phyloP scores from a whole-genome alignment of 2,113 vertebrate genomes.

The Bubo blakistoni region DNA sequence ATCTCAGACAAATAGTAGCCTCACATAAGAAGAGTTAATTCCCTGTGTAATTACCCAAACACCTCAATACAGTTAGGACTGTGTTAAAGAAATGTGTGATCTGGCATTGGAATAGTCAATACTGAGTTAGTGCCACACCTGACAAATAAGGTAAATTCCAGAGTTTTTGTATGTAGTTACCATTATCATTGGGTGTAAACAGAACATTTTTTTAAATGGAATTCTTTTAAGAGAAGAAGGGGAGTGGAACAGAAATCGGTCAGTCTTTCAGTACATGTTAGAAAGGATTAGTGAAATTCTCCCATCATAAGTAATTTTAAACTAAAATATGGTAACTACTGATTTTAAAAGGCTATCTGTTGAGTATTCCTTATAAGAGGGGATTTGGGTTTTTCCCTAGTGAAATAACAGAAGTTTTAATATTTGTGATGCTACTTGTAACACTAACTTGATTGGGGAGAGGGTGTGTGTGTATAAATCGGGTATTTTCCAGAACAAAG shows the following conservation, averaged over 20 bases:
- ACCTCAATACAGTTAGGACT: neutral
- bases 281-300: neutral
- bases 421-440: neutral
- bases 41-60: neutral
- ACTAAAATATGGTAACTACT: neutral
- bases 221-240: neutral
- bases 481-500: neutral
- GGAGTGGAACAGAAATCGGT: neutral
- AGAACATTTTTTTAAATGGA: neutral
- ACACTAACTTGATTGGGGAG: neutral
- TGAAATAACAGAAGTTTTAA: neutral
- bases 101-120: neutral
- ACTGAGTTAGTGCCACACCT: neutral
- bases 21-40: neutral
- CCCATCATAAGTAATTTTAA: neutral
- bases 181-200: neutral
- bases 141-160: neutral
- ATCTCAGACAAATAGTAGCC: neutral
- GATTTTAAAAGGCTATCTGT: neutral
- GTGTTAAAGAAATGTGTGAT: neutral
- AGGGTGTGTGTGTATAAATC: neutral
- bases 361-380: neutral
- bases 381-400: neutral
- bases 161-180: neutral
- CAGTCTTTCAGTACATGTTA: neutral